Percentiles rank a stretch among this genome's conserved stretches.
Conservation (phyloP, 2,888 invertebrate genomes). For the Diabrotica balteata region DNA sequence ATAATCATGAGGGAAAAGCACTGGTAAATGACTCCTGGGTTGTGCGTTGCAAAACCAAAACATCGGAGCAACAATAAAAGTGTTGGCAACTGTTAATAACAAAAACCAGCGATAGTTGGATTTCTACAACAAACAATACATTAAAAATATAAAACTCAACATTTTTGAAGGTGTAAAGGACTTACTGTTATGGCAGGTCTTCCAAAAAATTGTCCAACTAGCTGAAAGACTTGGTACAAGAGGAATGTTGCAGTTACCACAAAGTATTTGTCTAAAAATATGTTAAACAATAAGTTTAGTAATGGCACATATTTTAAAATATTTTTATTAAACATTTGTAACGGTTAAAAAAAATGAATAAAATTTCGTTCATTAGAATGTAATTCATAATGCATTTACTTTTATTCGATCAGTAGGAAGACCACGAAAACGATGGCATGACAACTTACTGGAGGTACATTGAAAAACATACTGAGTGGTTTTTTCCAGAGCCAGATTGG, state of each 20-base stretch:
- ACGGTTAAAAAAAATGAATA: too few relatives aligned
- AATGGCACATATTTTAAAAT: not conserved
- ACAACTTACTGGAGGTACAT: too few relatives aligned
- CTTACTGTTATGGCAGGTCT: slow-evolving; percentile 14
- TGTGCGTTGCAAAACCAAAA: slow-evolving; percentile 45
- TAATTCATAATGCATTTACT: not conserved
- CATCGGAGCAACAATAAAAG: slow-evolving; percentile 33
- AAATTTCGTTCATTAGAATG: not conserved
- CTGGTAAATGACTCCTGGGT: slow-evolving; percentile 43
- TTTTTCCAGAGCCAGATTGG: too few relatives aligned
- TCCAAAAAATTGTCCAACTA: slow-evolving; percentile 29
- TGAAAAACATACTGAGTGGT: too few relatives aligned
- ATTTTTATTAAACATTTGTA: not conserved
- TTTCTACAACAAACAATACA: slow-evolving; percentile 13
- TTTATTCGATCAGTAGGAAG: too few relatives aligned
- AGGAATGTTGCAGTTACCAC: slow-evolving; percentile 39
- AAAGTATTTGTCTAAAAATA: slow-evolving; percentile 35
- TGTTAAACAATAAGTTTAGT: slow-evolving; percentile 10
- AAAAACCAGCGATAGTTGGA: slow-evolving; percentile 17
- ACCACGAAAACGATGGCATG: too few relatives aligned
- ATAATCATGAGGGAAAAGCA: slow-evolving; percentile 45
- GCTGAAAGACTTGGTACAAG: slow-evolving; percentile 25
- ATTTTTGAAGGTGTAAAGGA: not conserved
- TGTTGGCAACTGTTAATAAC: slow-evolving; percentile 26
- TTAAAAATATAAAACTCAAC: not conserved